These are phyloP conservation scores for Phocoena phocoena DNA, from an alignment of 2,113 vertebrate genomes.

Conservation along the genomic window DNA sequence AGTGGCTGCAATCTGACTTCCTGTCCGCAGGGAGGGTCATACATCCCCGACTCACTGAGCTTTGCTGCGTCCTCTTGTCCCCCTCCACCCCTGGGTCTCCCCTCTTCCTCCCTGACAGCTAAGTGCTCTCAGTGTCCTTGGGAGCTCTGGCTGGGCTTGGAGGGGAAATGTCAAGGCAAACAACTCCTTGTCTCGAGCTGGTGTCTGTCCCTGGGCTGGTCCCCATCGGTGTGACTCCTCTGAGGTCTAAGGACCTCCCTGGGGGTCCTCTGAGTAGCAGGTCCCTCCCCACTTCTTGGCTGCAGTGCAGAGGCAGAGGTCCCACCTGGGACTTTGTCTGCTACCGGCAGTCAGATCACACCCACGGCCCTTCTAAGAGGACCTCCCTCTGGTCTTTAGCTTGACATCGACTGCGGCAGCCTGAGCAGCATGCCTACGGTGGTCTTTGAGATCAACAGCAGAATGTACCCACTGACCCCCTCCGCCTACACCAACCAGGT, in stretches of 20 bases:
- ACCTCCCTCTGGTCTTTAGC: slow-evolving; percentile 62
- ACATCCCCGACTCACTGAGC: background rate
- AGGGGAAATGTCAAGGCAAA: background rate
- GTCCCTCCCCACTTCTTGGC: fast-evolving
- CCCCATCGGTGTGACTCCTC: background rate
- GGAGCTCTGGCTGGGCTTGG: background rate
- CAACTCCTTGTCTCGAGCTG: background rate
- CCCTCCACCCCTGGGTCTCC: fast-evolving
- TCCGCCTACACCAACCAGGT: slow-evolving; percentile 78
- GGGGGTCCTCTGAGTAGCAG: background rate
- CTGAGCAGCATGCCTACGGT: slow-evolving; percentile 74
- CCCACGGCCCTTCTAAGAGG: background rate
- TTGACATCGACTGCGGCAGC: slow-evolving; percentile 68
- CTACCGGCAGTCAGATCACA: fast-evolving
- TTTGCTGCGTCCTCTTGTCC: background rate
- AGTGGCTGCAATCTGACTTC: fast-evolving
- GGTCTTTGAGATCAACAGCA: slow-evolving; percentile 78
- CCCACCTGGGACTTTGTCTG: background rate
- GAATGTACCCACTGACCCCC: slow-evolving; percentile 66
- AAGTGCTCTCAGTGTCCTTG: background rate
- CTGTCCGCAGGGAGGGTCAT: background rate
- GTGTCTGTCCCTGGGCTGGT: background rate
- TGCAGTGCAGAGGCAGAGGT: background rate
- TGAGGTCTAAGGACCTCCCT: background rate
- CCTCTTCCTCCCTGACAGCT: too few species aligned